A percentile compares a stretch with the other conserved stretches of the same genome.
These are phyloP conservation scores for Kradibia gibbosae DNA, from an alignment of 1,140 invertebrate genomes.

Conservation along the genomic window DNA sequence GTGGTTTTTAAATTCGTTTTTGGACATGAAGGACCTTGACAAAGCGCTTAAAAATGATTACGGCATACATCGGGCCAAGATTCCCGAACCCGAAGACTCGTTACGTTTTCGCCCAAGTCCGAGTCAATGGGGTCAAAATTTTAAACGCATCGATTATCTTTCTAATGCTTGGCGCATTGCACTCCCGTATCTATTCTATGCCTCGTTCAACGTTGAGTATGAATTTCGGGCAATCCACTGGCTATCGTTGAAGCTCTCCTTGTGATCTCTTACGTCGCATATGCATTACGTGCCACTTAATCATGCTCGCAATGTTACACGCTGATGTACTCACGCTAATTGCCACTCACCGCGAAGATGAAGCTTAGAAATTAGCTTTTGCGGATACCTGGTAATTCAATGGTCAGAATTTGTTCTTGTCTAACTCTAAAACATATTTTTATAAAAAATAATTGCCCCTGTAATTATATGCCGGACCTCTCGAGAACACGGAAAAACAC, in stretches of 20 bases:
- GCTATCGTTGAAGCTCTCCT: slow-evolving; percentile 28
- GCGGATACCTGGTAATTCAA: too few species aligned
- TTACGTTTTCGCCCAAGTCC: slow-evolving; percentile 7
- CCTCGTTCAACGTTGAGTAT: background rate
- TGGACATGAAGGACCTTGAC: background rate
- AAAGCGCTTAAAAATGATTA: background rate
- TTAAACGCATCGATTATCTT: slow-evolving; percentile 4
- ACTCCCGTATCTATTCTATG: background rate
- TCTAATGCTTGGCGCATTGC: background rate
- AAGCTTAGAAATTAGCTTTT: background rate
- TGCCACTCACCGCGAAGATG: background rate
- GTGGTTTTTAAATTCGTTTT: background rate
- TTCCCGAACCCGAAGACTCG: background rate
- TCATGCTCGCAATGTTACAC: slow-evolving; percentile 19
- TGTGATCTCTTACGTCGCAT: background rate
- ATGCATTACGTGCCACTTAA: slow-evolving; percentile 53
- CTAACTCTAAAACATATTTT: background rate
- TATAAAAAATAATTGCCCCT: background rate
- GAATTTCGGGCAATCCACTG: slow-evolving; percentile 26
- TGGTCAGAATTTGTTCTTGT: background rate
- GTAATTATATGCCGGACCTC: too few species aligned
- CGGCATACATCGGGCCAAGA: background rate
- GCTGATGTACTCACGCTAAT: background rate
- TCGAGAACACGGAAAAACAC: background rate
- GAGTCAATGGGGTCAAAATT: too few species aligned